Evolutionary conservation across 2,113 vertebrate species (phyloP).

Genomic region (Bucco capensis): DNA sequence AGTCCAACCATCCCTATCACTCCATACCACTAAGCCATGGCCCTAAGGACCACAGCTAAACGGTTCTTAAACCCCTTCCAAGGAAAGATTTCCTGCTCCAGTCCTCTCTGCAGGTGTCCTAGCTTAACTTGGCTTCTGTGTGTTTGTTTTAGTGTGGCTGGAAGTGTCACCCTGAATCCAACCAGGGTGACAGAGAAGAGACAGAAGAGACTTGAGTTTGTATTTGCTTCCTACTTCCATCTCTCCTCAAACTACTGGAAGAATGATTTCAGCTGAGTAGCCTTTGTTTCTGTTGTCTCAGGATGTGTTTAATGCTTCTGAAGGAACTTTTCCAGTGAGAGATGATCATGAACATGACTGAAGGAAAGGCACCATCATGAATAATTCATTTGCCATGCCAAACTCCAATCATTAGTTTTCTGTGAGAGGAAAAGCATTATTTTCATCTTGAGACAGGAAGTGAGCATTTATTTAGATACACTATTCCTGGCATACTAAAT

Average conservation of each 20-base stretch:
- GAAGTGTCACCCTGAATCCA: background rate
- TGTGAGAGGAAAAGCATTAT: conserved; percentile 43
- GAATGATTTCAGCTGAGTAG: background rate
- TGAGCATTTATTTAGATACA: conserved; percentile 32
- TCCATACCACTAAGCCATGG: too few species aligned
- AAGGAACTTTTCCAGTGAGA: background rate
- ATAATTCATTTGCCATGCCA: conserved; percentile 33
- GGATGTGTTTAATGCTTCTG: background rate
- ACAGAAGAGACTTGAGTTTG: background rate
- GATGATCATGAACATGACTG: conserved; percentile 15
- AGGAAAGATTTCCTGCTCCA: background rate
- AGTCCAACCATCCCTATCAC: too few species aligned
- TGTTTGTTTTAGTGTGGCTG: background rate
- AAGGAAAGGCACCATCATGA: background rate
- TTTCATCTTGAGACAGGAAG: conserved; percentile 62
- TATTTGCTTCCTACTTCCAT: background rate
- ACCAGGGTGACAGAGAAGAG: too few species aligned
- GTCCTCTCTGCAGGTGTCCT: background rate
- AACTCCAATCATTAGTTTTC: conserved; percentile 45
- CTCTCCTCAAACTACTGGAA: background rate
- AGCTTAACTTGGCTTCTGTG: background rate
- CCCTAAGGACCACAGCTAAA: too few species aligned
- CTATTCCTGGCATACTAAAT: background rate
- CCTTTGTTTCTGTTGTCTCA: conserved; percentile 33
- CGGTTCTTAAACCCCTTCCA: too few species aligned